Evolutionary conservation across 2,113 vertebrate species (phyloP).

Genomic region (Dasypus novemcinctus): DNA sequence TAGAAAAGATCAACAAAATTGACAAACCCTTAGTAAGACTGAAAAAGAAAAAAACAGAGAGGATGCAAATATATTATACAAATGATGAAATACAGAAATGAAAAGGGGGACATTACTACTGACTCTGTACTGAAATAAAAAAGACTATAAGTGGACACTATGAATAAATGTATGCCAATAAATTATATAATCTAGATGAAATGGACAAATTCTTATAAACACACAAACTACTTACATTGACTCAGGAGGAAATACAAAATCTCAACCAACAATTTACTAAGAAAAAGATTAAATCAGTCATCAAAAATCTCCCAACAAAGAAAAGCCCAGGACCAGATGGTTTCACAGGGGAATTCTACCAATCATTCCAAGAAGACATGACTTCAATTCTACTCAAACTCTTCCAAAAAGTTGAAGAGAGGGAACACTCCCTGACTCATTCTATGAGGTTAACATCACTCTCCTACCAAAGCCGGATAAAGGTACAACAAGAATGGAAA

Average conservation of each 20-base stretch:
- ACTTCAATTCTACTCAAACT: background rate
- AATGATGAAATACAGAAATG: no score
- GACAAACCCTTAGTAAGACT: no score
- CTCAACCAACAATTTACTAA: background rate
- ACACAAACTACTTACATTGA: background rate
- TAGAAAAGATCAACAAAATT: no score
- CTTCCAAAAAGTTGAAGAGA: background rate
- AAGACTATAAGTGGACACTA: background rate
- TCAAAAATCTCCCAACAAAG: background rate
- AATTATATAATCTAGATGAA: background rate
- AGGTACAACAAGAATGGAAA: background rate
- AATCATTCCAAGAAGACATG: constrained; percentile 14
- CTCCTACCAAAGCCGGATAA: no score
- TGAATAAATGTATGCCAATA: background rate
- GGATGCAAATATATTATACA: no score
- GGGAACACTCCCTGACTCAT: no score
- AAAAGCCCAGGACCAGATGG: background rate
- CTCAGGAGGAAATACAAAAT: background rate
- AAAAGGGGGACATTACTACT: no score
- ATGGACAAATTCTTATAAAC: background rate
- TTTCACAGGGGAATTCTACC: background rate
- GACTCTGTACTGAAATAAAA: no score
- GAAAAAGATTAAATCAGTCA: background rate
- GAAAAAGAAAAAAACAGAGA: no score
- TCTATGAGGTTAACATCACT: no score